These are phyloP conservation scores for Eolophus roseicapilla DNA, from an alignment of 2,113 vertebrate genomes.

Conservation along the genomic window DNA sequence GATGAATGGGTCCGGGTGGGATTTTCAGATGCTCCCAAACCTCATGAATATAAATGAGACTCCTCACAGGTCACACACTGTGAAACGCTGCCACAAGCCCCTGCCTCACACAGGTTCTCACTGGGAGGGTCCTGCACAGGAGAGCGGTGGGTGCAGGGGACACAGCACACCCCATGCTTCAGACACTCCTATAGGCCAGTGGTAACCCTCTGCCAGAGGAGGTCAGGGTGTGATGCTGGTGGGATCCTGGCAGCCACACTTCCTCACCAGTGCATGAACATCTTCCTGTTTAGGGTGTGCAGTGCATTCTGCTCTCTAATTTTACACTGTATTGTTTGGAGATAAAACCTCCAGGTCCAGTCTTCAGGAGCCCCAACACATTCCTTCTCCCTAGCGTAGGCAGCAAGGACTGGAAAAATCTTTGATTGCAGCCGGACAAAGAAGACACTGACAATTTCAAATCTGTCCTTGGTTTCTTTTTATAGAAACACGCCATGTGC, in stretches of 20 bases:
- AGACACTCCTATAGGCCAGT: accelerated
- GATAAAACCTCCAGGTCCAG: neutral
- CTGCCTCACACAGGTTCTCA: neutral
- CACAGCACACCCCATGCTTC: neutral
- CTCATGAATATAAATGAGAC: neutral
- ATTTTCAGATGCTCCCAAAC: neutral
- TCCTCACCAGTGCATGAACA: neutral
- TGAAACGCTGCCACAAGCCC: neutral
- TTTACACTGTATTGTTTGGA: neutral
- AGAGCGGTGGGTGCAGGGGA: neutral
- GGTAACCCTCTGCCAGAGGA: neutral
- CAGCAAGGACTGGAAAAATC: neutral
- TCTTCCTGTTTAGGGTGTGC: neutral
- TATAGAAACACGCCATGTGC: slow-evolving; percentile 55
- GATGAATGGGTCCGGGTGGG: neutral
- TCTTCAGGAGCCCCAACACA: neutral
- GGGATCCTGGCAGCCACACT: neutral
- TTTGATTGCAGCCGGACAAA: neutral
- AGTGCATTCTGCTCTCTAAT: neutral
- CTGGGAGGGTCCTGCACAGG: neutral
- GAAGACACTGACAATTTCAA: slow-evolving; percentile 7
- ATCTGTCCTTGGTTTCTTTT: slow-evolving; percentile 53
- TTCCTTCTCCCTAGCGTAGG: neutral
- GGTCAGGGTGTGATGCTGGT: neutral
- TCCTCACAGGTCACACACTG: neutral